Base-by-base conservation (phyloP, 2,797 vertebrate genomes). In the Chelonia mydas region DNA sequence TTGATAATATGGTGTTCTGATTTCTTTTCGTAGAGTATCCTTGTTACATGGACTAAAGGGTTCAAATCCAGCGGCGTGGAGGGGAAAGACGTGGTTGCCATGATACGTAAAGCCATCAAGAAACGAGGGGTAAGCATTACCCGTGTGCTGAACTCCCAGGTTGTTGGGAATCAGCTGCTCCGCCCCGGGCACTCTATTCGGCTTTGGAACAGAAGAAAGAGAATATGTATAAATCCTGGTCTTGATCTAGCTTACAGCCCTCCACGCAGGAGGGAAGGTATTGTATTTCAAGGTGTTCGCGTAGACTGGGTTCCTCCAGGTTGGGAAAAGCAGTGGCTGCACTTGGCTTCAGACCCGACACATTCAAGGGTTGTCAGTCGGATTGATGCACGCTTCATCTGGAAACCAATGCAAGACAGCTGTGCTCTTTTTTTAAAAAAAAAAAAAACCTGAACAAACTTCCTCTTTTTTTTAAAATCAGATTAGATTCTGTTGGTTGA, bases 1-100 rank as follows among this genome's bases (percentile, higher is more conserved):
- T 1, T 21, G 10, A 6, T 21, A 54, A 51, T 11, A 3, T 7
- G 10, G 59, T 10, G 81, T 59, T 31, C 49, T 89, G 37, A 41
- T n/a, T 81, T 4, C 72, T 92, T 83, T 92, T 97, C 47, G 0
- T 92, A 99, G 99, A 99, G 99, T 98, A 96, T 99, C 95, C 98
- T 99, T 7, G 91, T 99, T 28, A 99, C 98, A 0, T 99, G 99
- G 99, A 99, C 99, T 0, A 99, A 99, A 97, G 98, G 99, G 2
- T 99, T 99, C 98, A 99, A 98, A 83, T 97, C 98, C 76, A 99
- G 99, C 65, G 99, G 99, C 1, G 99, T 99, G 54, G 99, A 99
- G 95, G 99, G 99, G 72, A 98, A 97, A 47, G 99, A 99, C 0
- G 99, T 99, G 54, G 99, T 99, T 57, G 94, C 94, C 2, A 95